These are phyloP conservation scores for Prunella himalayana DNA, from an alignment of 2,113 vertebrate genomes.

Conservation along the genomic window DNA sequence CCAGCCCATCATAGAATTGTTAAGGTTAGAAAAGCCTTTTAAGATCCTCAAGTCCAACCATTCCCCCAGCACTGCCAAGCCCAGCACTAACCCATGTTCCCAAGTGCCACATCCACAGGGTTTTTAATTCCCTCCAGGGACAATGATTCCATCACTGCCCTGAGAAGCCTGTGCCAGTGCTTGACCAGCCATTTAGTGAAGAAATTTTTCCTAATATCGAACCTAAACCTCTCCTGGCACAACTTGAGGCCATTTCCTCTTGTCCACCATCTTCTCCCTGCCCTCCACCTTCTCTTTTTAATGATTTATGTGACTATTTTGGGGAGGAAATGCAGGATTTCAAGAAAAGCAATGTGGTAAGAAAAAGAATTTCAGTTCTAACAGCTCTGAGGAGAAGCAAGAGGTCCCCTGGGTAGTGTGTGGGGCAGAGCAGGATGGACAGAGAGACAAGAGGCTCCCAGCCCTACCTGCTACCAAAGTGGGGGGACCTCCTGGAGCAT, in stretches of 20 bases:
- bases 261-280: background rate
- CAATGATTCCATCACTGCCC: background rate
- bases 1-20: background rate
- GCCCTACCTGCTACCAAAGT: background rate
- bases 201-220: background rate
- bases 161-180: background rate
- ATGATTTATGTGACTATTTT: background rate
- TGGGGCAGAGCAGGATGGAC: background rate
- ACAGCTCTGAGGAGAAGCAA: background rate
- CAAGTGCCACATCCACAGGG: background rate
- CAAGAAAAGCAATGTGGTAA: background rate
- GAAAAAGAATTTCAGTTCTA: background rate
- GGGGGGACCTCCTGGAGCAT: background rate
- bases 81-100: background rate
- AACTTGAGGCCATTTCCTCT: background rate
- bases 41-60: background rate
- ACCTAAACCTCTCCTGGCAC: background rate
- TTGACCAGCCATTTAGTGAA: background rate
- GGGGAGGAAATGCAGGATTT: background rate
- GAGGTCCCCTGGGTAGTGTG: fast-evolving
- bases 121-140: background rate
- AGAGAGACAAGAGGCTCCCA: background rate
- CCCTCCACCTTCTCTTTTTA: background rate
- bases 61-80: background rate
- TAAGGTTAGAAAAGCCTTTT: background rate